Evolutionary conservation across 1,140 invertebrate genomes (phyloP).

Genomic region (Zelostemma sp.): DNA sequence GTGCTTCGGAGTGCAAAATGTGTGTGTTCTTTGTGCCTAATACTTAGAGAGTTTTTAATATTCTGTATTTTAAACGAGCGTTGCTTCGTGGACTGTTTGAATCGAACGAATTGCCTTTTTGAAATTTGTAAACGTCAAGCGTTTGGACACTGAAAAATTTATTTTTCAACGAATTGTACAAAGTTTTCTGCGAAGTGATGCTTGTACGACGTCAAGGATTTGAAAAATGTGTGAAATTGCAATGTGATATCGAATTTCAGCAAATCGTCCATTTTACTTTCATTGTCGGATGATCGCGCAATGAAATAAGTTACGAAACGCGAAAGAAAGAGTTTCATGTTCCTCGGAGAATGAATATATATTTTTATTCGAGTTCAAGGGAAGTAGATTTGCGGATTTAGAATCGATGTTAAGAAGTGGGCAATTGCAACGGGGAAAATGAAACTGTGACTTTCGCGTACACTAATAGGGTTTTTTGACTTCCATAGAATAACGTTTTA

Average conservation of each 20-base stretch:
- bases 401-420: background rate
- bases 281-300: background rate
- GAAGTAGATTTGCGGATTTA: no score
- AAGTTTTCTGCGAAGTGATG: constrained; percentile 17
- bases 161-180: constrained; percentile 16
- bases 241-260: constrained; percentile 1
- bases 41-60: constrained; percentile 34
- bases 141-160: constrained; percentile 8
- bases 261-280: background rate
- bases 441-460: constrained; percentile 17
- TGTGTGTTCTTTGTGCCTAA: constrained; percentile 43
- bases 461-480: constrained; percentile 29
- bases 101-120: no score
- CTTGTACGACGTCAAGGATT: background rate
- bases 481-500: constrained; percentile 38
- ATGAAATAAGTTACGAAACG: background rate
- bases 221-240: background rate
- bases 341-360: background rate
- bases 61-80: background rate
- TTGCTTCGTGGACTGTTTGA: background rate
- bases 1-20: constrained; percentile 20
- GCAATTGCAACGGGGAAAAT: background rate
- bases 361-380: background rate
- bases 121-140: constrained; percentile 6
- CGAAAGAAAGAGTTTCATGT: background rate